Evolutionary conservation across 2,888 invertebrate species (phyloP), one percentile per base, ranked within the genome.

Genomic region (Dysmachus trigonus): DNA sequence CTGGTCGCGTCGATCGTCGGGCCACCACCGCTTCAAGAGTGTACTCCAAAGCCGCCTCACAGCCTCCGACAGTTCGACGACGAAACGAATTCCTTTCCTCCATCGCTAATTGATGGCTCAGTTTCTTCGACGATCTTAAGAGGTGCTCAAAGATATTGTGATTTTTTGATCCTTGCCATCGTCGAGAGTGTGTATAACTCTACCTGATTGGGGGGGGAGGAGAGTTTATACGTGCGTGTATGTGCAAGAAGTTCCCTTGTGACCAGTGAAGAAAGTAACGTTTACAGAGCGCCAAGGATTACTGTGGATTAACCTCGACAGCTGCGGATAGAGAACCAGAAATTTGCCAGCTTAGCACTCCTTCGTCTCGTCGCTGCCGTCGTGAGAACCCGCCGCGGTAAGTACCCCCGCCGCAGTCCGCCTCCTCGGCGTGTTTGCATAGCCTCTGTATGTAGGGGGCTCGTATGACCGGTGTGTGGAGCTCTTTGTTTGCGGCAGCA

Each of bases 31-130:
- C 13, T 41, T 5, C 22, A 30, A 77, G 47, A 77, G 76, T 51
- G 79, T n/a, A n/a, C 51, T 79, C 27, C 31, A 22, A n/a, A n/a
- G 51, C 79, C 79, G 22, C n/a, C n/a, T n/a, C n/a, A n/a, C 72
- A 72, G 30, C 27, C 72, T 31, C 30, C 31, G 72, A 13, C 72
- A 1, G 15, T 41, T 41, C 72, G 31, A 72, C 72, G 15, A 51
- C 51, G n/a, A n/a, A 18, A 53, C 81, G 53, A 81, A 81, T 81
- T 81, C 81, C 62, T 53, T 81, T 62, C 31, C 51, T 51, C 33
- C 53, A 62, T 81, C 62, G 47, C 53, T 81, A 81, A 81, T 81
- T 81, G 81, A 53, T 81, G 53, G 81, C 62, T 81, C n/a, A 31
- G 81, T 62, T 81, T 81, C 53, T 81, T 4, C 13, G 53, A 7